Base-by-base conservation (phyloP, 2,888 invertebrate genomes). In the Nipponacmea schrenckii region DNA sequence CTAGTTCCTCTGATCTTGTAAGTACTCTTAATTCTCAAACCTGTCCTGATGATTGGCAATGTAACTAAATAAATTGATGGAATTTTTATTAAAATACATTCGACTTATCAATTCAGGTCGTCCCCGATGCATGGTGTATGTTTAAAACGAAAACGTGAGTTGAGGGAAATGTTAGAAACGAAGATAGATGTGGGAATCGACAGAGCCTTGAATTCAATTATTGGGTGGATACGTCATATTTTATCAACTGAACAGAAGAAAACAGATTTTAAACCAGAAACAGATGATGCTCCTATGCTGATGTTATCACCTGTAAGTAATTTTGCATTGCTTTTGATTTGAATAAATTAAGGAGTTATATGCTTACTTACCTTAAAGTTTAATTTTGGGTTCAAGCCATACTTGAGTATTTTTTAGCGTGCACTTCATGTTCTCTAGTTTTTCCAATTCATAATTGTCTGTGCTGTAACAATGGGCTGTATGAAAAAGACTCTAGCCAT, bases 201-300 rank as follows among this genome's bases (percentile, higher is more conserved):
- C 74, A 82, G 89, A 95, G 94, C 96, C 2, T 91, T 98, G 70
- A 93, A 94, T 76, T 95, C 97, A 0, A 93, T 97, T 31, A 93
- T 95, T 74, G 94, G 95, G 67, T 98, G 97, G 95, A 94, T 96
- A 0, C 95, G 94, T 88, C 91, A 95, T 70, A 94, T 96, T 83
- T 91, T 99, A 26, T 94, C 95, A 88, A 93, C 93, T 0, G 97
- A 98, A 87, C 98, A 99, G 90, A 96, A 95, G 90, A 97, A 97
- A 89, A 94, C 94, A 0, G 98, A 98, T 90, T 98, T 91, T 83
- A 90, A 89, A 77, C 90, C 91, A 12, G 91, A 98, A 84, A 81
- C 82, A 72, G 85, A 86, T 44, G 83, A 84, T 72, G 85, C 80
- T 15, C 79, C 84, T 15, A 77, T 85, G 73, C 81, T 83, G 66